Percentiles rank a stretch among this genome's conserved stretches.
Conservation (phyloP, 2,113 vertebrate genomes). For the Herpailurus yagouaroundi region DNA sequence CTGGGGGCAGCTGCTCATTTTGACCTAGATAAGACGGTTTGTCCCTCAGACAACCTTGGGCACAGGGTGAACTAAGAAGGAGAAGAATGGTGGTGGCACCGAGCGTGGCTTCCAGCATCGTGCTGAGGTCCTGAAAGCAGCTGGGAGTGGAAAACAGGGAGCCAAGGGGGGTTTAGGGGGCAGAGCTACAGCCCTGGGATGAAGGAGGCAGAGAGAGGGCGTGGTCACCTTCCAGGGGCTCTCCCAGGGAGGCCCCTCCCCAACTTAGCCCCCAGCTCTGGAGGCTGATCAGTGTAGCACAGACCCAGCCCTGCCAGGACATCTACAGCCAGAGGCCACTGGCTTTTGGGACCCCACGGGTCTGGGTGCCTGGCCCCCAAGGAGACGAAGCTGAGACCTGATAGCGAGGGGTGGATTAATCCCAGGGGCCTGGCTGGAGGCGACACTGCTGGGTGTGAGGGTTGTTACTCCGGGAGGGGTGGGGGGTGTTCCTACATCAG, state of each 20-base stretch:
- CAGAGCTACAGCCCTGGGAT: background rate
- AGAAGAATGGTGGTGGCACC: background rate
- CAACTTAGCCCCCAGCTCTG: background rate
- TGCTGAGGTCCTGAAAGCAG: background rate
- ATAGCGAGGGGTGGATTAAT: background rate
- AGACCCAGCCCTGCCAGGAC: background rate
- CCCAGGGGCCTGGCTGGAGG: background rate
- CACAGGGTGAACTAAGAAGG: background rate
- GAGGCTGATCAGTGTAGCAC: background rate
- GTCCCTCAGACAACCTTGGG: background rate
- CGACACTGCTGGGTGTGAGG: background rate
- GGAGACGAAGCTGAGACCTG: background rate
- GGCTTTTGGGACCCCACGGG: background rate
- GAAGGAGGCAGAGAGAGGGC: background rate
- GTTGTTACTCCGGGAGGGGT: background rate
- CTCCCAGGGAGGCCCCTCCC: background rate
- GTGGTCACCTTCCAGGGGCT: background rate
- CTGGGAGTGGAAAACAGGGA: background rate
- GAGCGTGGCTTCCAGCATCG: background rate
- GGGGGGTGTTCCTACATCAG: background rate
- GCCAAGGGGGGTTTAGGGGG: background rate
- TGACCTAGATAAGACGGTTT: background rate
- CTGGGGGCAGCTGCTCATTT: background rate
- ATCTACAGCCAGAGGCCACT: background rate
- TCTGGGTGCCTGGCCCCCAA: background rate